A percentile compares a stretch with the other conserved stretches of the same genome.
Evolutionary conservation across 2,888 invertebrate species (phyloP).

Genomic region (Lepidonotus clava): DNA sequence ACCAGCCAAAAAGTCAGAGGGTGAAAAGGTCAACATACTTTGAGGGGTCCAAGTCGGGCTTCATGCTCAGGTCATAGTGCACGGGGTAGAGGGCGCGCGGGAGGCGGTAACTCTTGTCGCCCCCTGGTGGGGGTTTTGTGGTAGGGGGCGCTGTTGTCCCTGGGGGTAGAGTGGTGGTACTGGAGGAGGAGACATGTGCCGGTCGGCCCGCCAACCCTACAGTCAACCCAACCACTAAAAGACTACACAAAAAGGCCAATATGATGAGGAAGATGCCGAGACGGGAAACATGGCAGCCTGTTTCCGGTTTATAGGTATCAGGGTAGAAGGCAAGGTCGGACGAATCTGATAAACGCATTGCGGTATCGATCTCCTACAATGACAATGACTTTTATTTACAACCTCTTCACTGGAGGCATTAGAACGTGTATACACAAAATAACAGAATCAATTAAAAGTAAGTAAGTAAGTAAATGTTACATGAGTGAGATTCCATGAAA

Average conservation of each 20-base stretch:
- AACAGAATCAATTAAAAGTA: too few species aligned
- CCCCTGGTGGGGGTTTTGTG: neutral
- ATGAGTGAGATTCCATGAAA: too few species aligned
- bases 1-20: neutral
- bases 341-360: neutral
- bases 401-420: too few species aligned
- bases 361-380: neutral
- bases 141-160: neutral
- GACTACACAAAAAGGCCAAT: neutral
- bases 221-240: constrained; percentile 8
- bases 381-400: too few species aligned
- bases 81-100: neutral
- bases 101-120: neutral
- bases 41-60: neutral
- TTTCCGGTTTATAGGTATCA: neutral
- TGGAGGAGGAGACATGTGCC: neutral
- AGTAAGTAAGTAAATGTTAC: too few species aligned
- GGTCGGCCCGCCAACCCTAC: constrained; percentile 4
- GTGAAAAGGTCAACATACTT: neutral
- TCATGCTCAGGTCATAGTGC: neutral
- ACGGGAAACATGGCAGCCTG: neutral
- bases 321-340: neutral
- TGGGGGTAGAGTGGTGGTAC: neutral
- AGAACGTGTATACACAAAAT: too few species aligned
- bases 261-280: neutral